Percentiles rank a stretch among this genome's conserved stretches.
Evolutionary conservation across 2,888 invertebrate species (phyloP).

Genomic region (Eugnorisma glareosa): DNA sequence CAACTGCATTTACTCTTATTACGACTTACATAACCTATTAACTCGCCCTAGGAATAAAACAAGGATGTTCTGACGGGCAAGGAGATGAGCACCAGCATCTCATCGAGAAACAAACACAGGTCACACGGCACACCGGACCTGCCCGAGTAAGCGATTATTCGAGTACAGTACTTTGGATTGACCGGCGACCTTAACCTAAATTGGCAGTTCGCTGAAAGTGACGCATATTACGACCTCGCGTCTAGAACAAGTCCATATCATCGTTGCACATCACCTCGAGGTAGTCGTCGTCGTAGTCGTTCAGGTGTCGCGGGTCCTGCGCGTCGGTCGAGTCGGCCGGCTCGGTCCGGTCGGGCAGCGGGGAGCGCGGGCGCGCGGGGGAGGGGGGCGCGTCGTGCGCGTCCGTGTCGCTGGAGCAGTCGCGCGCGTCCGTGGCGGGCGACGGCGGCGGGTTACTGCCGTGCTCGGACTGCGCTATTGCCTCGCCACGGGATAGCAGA

Average conservation of each 20-base stretch:
- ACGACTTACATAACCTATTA: constrained; percentile 43
- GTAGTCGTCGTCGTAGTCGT: constrained; percentile 92
- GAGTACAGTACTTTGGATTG: constrained; percentile 55
- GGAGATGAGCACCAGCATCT: constrained; percentile 55
- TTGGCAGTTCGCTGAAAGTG: constrained; percentile 44
- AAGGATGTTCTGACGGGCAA: constrained; percentile 42
- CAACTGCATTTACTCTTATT: constrained; percentile 29
- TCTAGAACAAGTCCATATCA: constrained; percentile 93
- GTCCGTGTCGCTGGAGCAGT: constrained; percentile 92
- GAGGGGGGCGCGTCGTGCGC: constrained; percentile 69
- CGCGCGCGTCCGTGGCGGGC: constrained; percentile 94
- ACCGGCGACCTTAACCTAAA: constrained; percentile 44
- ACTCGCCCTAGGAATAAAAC: constrained; percentile 44
- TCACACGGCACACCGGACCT: constrained; percentile 12
- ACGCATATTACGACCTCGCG: constrained; percentile 5
- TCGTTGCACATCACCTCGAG: constrained; percentile 93
- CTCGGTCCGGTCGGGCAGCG: constrained; percentile 66
- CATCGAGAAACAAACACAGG: constrained; percentile 33
- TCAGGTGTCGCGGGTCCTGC: constrained; percentile 75
- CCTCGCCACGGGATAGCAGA: constrained; percentile 91
- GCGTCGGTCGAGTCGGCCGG: constrained; percentile 40
- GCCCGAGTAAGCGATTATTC: constrained; percentile 48
- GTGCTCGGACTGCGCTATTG: constrained; percentile 89
- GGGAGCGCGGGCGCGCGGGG: constrained; percentile 60
- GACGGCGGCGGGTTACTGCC: constrained; percentile 95